Percentiles rank a stretch among this genome's conserved stretches.
phyloP scores from a whole-genome alignment of 2,888 invertebrate species.

The Zonitis immaculata region DNA sequence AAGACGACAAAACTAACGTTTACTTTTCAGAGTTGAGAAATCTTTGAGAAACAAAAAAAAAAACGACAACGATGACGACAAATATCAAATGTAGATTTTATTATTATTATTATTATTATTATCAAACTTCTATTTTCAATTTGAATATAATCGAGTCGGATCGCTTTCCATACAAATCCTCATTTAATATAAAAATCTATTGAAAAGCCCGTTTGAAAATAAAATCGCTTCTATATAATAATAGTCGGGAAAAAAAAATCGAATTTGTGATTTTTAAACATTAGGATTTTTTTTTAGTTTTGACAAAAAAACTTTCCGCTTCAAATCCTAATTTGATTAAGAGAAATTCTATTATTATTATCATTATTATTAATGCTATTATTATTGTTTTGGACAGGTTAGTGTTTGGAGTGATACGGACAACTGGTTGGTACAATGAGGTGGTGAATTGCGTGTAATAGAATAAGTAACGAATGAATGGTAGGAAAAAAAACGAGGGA shows the following conservation, averaged over 20 bases:
- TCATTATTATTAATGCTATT: too few relatives aligned
- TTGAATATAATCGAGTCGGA: background rate
- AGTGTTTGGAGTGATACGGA: background rate
- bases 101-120: too few relatives aligned
- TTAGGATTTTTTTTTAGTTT: background rate
- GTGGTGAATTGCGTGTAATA: constrained; percentile 31
- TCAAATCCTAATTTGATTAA: constrained; percentile 13
- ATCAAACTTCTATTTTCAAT: too few relatives aligned
- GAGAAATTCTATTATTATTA: constrained; percentile 8
- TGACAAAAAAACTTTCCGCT: background rate
- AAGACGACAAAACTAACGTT: constrained; percentile 20
- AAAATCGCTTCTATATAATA: too few relatives aligned
- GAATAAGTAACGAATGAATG: background rate
- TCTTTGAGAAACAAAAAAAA: too few relatives aligned
- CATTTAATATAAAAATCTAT: constrained; percentile 22
- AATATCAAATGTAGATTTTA: too few relatives aligned
- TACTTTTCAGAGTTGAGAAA: constrained; percentile 22
- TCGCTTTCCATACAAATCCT: too few relatives aligned
- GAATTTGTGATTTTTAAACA: constrained; percentile 3
- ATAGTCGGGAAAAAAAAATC: too few relatives aligned
- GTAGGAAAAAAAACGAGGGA: constrained; percentile 12
- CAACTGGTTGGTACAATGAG: constrained; percentile 24
- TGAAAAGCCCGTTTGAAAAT: constrained; percentile 12
- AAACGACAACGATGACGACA: background rate
- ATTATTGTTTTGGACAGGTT: too few relatives aligned